phyloP scores from a whole-genome alignment of 2,888 invertebrate genomes.

The Dryadula phaetusa region DNA sequence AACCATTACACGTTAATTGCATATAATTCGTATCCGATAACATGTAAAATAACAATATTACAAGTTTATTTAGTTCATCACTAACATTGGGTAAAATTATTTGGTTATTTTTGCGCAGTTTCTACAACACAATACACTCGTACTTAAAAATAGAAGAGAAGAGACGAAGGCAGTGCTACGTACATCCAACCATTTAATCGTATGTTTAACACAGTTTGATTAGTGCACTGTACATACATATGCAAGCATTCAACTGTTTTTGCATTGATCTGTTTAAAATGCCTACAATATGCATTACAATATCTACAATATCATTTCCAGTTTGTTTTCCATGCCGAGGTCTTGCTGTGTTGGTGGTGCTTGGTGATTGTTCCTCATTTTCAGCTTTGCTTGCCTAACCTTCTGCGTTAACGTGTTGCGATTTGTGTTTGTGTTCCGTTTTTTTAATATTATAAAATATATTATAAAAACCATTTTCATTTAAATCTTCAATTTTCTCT shows the following conservation, averaged over 20 bases:
- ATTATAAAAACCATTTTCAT: conserved; percentile 20
- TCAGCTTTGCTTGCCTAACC: conserved; percentile 64
- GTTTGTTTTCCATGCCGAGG: conserved; percentile 27
- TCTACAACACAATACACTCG: conserved; percentile 81
- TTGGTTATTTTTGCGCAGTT: conserved; percentile 75
- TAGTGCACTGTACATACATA: conserved; percentile 69
- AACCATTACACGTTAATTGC: neutral
- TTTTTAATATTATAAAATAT: conserved; percentile 48
- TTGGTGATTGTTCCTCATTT: conserved; percentile 42
- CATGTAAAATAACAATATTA: neutral
- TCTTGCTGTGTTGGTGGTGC: conserved; percentile 41
- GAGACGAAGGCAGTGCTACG: conserved; percentile 71
- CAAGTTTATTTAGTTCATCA: neutral
- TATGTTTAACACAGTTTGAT: conserved; percentile 64
- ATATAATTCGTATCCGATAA: neutral
- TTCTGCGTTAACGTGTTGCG: conserved; percentile 72
- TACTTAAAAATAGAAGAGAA: conserved; percentile 79
- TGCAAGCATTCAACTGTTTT: conserved; percentile 49
- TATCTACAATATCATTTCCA: conserved; percentile 17
- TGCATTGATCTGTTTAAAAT: conserved; percentile 44
- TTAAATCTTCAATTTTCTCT: neutral
- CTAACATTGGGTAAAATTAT: conserved; percentile 36
- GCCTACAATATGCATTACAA: conserved; percentile 24
- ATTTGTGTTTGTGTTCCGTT: conserved; percentile 81
- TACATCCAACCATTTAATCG: conserved; percentile 71